A percentile compares a stretch with the other conserved stretches of the same genome.
Conservation (phyloP, 2,113 vertebrate genomes). For the Eptesicus fuscus region DNA sequence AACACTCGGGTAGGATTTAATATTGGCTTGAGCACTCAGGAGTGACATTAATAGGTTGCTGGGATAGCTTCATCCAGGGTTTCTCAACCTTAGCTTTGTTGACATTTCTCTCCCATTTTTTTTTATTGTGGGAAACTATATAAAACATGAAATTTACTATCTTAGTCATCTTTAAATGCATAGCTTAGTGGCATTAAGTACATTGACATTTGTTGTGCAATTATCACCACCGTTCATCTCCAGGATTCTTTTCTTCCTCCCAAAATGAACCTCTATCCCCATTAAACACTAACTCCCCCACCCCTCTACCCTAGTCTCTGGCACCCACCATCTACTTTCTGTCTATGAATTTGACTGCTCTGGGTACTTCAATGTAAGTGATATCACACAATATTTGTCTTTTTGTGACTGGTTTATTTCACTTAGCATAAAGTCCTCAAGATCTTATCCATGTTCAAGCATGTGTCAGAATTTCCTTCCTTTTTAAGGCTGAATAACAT, state of each 20-base stretch:
- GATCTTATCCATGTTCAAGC: not conserved
- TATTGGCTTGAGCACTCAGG: not conserved
- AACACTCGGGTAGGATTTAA: no score
- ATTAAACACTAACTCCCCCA: fast-evolving
- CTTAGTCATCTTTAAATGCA: not conserved
- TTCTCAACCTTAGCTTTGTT: not conserved
- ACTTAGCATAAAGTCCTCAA: not conserved
- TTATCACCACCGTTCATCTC: not conserved
- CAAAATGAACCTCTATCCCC: not conserved
- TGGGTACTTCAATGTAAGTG: no score
- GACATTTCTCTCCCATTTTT: no score
- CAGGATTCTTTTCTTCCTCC: not conserved
- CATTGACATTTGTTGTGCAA: not conserved
- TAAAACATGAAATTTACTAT: fast-evolving
- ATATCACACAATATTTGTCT: no score
- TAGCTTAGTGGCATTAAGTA: not conserved
- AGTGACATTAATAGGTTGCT: not conserved
- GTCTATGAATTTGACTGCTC: fast-evolving
- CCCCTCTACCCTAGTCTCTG: not conserved
- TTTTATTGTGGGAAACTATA: not conserved
- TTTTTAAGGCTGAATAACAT: not conserved
- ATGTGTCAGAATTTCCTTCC: not conserved
- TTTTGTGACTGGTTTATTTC: not conserved
- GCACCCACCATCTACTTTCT: not conserved
- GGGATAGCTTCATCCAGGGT: not conserved